Evolutionary conservation across 2,888 invertebrate species (phyloP).

Genomic region (Polymixis lichenea): DNA sequence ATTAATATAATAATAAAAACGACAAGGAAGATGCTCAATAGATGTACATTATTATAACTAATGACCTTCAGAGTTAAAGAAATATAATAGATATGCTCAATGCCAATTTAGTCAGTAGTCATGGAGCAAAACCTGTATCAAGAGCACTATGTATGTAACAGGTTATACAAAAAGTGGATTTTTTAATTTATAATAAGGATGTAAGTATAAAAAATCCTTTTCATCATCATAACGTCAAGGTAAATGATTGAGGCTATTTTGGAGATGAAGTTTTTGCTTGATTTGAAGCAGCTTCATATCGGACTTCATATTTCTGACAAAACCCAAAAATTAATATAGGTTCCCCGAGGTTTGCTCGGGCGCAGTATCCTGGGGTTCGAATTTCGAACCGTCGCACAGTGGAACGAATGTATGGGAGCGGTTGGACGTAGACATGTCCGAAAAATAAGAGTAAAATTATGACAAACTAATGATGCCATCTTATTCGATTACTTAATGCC

Average conservation of each 20-base stretch:
- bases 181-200: neutral
- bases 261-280: neutral
- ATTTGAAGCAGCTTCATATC: neutral
- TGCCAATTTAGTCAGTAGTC: conserved; percentile 30
- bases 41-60: conserved; percentile 28
- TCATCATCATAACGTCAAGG: conserved; percentile 7
- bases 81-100: conserved; percentile 48
- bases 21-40: conserved; percentile 38
- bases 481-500: no score
- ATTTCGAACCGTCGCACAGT: no score
- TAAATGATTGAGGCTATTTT: neutral
- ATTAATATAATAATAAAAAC: conserved; percentile 41
- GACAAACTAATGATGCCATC: no score
- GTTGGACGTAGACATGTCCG: no score
- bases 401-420: no score
- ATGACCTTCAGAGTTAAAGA: conserved; percentile 43
- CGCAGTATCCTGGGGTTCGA: no score
- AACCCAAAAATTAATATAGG: neutral
- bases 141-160: conserved; percentile 29
- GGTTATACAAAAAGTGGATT: conserved; percentile 7
- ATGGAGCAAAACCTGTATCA: conserved; percentile 32
- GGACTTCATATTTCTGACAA: neutral
- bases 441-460: no score
- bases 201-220: neutral
- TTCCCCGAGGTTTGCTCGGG: no score